These are phyloP conservation scores for Drosophila merina DNA, from an alignment of 2,888 invertebrate genomes.

Conservation along the genomic window DNA sequence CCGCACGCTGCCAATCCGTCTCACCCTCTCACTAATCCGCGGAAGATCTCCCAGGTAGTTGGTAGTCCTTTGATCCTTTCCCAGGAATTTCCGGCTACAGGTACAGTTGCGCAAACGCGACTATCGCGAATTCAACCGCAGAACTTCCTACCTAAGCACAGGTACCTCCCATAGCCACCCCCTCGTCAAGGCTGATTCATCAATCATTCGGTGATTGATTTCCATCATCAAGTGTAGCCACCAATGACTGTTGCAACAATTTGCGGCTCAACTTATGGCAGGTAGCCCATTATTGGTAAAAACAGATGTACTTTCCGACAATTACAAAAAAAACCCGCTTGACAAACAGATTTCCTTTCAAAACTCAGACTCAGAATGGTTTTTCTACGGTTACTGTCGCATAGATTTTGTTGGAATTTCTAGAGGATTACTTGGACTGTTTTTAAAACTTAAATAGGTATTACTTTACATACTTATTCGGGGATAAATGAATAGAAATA, in stretches of 20 bases:
- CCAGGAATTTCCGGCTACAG: slow-evolving; percentile 31
- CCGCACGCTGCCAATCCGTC: neutral
- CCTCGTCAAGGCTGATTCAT: neutral
- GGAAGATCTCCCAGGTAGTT: slow-evolving; percentile 7
- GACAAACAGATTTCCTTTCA: neutral
- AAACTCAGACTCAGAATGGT: neutral
- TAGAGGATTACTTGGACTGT: too few relatives aligned
- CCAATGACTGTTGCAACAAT: neutral
- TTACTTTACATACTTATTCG: too few relatives aligned
- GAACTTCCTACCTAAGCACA: neutral
- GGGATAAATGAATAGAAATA: too few relatives aligned
- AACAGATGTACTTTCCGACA: neutral
- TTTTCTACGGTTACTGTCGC: neutral
- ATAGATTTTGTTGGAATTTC: too few relatives aligned
- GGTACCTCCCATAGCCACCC: neutral
- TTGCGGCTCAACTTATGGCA: neutral
- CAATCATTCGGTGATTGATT: neutral
- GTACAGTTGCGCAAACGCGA: slow-evolving; percentile 41
- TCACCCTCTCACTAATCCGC: too few relatives aligned
- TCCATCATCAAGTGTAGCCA: neutral
- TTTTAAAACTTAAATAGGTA: too few relatives aligned
- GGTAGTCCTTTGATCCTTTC: neutral
- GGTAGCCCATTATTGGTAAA: neutral
- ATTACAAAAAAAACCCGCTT: neutral
- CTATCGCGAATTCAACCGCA: slow-evolving; percentile 3